A percentile compares a stretch with the other conserved stretches of the same genome.
phyloP scores from a whole-genome alignment of 2,888 invertebrate genomes.

The Tinea pellionella region DNA sequence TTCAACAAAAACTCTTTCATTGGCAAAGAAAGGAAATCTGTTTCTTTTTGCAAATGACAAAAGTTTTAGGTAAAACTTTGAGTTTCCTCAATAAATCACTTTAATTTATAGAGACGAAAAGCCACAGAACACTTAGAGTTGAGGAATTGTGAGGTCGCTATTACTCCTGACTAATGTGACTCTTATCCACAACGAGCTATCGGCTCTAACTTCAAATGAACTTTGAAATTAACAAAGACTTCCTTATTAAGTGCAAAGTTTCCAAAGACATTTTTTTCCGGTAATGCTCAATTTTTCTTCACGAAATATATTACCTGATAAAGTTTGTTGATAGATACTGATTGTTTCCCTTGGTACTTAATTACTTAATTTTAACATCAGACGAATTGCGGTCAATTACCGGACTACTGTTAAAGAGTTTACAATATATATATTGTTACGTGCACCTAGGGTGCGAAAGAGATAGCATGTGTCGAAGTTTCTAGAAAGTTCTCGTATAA shows the following conservation, averaged over 20 bases:
- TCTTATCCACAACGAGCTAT: slow-evolving; percentile 23
- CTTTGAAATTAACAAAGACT: slow-evolving; percentile 17
- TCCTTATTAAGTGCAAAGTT: slow-evolving; percentile 22
- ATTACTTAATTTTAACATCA: no score
- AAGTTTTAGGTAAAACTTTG: slow-evolving; percentile 41
- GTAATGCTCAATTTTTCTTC: background rate
- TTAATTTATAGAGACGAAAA: slow-evolving; percentile 60
- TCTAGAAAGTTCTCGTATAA: no score
- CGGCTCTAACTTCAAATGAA: slow-evolving; percentile 18
- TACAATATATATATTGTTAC: no score
- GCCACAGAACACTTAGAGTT: slow-evolving; percentile 40
- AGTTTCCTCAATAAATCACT: slow-evolving; percentile 56
- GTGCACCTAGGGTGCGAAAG: no score
- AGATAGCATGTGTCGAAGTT: no score
- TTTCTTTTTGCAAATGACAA: slow-evolving; percentile 51
- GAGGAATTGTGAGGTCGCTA: slow-evolving; percentile 32
- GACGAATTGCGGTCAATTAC: no score
- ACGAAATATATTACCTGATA: background rate
- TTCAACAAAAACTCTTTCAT: slow-evolving; percentile 37
- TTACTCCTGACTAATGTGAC: slow-evolving; percentile 45
- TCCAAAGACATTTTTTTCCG: background rate
- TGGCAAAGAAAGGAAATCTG: slow-evolving; percentile 41
- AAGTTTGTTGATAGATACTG: background rate
- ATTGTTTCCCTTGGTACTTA: no score
- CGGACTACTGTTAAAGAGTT: no score